Evolutionary conservation across 2,113 vertebrate species (phyloP).

Genomic region (Erinaceus europaeus): DNA sequence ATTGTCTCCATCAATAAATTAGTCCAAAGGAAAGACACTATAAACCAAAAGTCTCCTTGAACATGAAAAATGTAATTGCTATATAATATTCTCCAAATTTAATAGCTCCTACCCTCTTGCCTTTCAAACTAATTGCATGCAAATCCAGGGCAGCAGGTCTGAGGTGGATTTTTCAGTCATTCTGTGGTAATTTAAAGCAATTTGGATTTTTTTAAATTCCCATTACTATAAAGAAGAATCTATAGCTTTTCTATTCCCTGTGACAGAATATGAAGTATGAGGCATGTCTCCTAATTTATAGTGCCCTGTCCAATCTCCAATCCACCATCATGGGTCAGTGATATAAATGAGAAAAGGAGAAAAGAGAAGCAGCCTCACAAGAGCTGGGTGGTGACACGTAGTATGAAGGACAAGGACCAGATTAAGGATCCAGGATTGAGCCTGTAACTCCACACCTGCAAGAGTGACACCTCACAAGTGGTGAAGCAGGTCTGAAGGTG

Average conservation of each 20-base stretch:
- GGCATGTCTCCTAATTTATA: slow-evolving; percentile 69
- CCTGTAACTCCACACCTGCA: no score
- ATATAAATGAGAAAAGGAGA: slow-evolving; percentile 59
- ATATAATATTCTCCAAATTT: slow-evolving; percentile 1
- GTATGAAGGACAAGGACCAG: no score
- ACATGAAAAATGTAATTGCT: slow-evolving; percentile 65
- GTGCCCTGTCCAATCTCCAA: slow-evolving; percentile 68
- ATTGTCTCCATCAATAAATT: slow-evolving; percentile 52
- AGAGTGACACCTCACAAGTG: no score
- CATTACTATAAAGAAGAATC: slow-evolving; percentile 59
- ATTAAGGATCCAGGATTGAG: no score
- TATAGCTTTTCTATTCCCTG: slow-evolving; percentile 63
- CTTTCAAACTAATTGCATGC: slow-evolving; percentile 56
- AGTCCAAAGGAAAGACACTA: slow-evolving; percentile 57
- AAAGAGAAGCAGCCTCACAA: not conserved
- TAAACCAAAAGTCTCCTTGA: slow-evolving; percentile 36
- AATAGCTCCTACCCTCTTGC: not conserved
- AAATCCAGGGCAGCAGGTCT: slow-evolving; percentile 10
- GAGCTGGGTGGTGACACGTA: no score
- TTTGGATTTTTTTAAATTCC: slow-evolving; percentile 47
- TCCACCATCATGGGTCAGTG: slow-evolving; percentile 30
- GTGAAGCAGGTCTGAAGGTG: no score
- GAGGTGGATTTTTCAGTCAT: slow-evolving; percentile 31
- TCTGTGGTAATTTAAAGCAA: slow-evolving; percentile 62
- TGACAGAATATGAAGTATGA: slow-evolving; percentile 60